A percentile compares a stretch with the other conserved stretches of the same genome.
These are phyloP conservation scores for Notocelia uddmanniana DNA, from an alignment of 2,888 invertebrate genomes.

Conservation along the genomic window DNA sequence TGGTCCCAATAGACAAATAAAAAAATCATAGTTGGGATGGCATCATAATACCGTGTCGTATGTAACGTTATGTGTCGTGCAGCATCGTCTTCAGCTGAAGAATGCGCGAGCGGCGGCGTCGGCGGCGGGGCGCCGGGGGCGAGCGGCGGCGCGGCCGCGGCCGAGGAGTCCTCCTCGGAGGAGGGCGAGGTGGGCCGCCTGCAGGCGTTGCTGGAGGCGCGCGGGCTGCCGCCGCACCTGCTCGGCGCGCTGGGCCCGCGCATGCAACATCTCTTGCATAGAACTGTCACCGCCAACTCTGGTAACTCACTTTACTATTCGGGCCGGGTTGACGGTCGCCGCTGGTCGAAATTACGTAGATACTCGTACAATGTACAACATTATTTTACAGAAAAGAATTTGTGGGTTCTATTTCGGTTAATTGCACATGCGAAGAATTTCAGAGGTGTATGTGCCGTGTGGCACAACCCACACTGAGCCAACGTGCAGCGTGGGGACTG, in stretches of 20 bases:
- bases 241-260: conserved; percentile 98
- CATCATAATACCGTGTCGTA: background rate
- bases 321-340: too few relatives aligned
- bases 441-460: too few relatives aligned
- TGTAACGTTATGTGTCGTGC: background rate
- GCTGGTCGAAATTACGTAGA: too few relatives aligned
- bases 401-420: too few relatives aligned
- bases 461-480: too few relatives aligned
- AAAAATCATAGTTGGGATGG: too few relatives aligned
- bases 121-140: conserved; percentile 69
- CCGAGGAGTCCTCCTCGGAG: conserved; percentile 87
- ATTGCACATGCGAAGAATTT: too few relatives aligned
- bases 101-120: conserved; percentile 61
- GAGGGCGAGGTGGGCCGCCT: conserved; percentile 98
- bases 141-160: conserved; percentile 84
- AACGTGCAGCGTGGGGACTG: too few relatives aligned
- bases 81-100: conserved; percentile 74
- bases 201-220: conserved; percentile 96
- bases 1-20: too few relatives aligned
- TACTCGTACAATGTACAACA: too few relatives aligned
- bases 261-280: conserved; percentile 97
- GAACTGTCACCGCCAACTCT: conserved; percentile 94
- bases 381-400: too few relatives aligned
- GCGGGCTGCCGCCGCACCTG: conserved; percentile 98
- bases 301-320: conserved; percentile 56